Conservation (phyloP, 1,140 invertebrate genomes). For the Lanistes nyassanus region DNA sequence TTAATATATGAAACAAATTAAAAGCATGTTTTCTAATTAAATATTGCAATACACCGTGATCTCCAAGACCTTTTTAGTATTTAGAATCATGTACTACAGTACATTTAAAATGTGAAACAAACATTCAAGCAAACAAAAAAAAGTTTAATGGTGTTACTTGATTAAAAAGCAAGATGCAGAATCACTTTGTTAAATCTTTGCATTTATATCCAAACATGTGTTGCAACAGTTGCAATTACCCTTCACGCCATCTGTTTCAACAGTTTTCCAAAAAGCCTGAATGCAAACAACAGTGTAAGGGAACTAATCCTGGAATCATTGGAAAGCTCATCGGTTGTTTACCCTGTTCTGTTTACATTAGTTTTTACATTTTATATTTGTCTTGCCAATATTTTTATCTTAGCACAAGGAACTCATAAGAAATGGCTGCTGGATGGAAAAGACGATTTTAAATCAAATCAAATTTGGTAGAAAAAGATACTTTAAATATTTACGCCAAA, state of each 20-base stretch:
- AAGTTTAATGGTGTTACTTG: neutral
- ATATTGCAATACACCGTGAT: no score
- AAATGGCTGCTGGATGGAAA: no score
- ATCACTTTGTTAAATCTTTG: neutral
- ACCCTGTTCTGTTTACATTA: neutral
- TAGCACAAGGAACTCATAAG: neutral
- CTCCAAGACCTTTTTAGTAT: no score
- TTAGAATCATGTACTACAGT: no score
- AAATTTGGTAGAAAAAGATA: no score
- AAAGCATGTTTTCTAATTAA: no score
- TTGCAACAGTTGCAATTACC: no score
- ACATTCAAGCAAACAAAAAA: neutral
- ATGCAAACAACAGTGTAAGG: no score
- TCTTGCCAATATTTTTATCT: neutral
- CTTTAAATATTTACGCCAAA: no score
- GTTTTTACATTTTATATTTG: neutral
- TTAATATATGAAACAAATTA: no score
- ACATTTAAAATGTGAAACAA: neutral
- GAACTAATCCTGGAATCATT: no score
- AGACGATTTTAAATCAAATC: no score
- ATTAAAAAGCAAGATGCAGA: neutral
- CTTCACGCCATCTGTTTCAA: neutral
- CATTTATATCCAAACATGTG: neutral
- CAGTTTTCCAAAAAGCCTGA: neutral
- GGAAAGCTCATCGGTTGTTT: neutral